A percentile compares a stretch with the other conserved stretches of the same genome.
Evolutionary conservation across 2,113 vertebrate species (phyloP).

Genomic region (Scalopus aquaticus): DNA sequence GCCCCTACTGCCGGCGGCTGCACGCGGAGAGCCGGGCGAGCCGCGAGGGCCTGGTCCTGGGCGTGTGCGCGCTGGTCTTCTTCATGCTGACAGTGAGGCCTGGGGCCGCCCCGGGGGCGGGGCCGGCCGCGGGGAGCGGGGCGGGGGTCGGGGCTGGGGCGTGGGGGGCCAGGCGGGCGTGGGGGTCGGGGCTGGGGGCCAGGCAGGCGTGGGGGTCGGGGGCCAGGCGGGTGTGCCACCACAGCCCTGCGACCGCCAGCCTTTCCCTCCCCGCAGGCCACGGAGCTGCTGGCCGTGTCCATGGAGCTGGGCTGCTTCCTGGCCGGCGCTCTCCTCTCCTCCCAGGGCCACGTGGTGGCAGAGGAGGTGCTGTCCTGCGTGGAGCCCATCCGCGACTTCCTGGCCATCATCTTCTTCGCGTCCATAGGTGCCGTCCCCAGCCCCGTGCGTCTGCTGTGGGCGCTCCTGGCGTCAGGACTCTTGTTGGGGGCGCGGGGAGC

Average conservation of each 20-base stretch:
- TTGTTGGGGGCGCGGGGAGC: too few relatives aligned
- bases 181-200: too few relatives aligned
- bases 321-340: slow-evolving; percentile 95
- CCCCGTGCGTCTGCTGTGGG: too few relatives aligned
- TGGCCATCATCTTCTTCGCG: slow-evolving; percentile 98
- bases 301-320: slow-evolving; percentile 99
- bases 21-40: slow-evolving; percentile 94
- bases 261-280: slow-evolving; percentile 86
- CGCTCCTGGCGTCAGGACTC: too few relatives aligned
- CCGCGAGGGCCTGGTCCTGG: slow-evolving; percentile 96
- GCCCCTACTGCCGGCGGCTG: slow-evolving; percentile 95
- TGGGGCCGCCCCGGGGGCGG: too few relatives aligned
- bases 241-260: background rate
- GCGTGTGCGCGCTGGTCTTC: slow-evolving; percentile 95
- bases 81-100: slow-evolving; percentile 92
- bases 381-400: slow-evolving; percentile 97
- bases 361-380: slow-evolving; percentile 92
- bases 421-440: slow-evolving; percentile 91
- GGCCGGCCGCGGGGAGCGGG: fast-evolving
- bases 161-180: too few relatives aligned
- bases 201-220: too few relatives aligned
- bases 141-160: background rate
- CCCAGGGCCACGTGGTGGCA: slow-evolving; percentile 95
- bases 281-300: slow-evolving; percentile 94
- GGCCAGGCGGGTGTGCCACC: too few relatives aligned